Percentiles rank a stretch among this genome's conserved stretches.
Conservation (phyloP, 2,113 vertebrate genomes). For the Silurus asotus region DNA sequence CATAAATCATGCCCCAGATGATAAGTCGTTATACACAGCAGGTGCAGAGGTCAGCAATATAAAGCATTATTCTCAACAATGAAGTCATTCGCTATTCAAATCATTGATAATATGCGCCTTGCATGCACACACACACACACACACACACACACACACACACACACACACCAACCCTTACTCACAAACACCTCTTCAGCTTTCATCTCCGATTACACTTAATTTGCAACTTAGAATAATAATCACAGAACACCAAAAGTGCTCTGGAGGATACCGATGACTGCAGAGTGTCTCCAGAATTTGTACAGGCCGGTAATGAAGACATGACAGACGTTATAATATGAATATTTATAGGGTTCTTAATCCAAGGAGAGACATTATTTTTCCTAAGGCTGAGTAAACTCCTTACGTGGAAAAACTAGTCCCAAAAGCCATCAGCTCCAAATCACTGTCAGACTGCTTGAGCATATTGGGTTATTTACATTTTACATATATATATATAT, state of each 20-base stretch:
- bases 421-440: not conserved
- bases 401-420: constrained; percentile 15
- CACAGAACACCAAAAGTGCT: not conserved
- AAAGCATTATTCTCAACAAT: too few relatives aligned
- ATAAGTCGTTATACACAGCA: not conserved
- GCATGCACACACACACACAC: not conserved
- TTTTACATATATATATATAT: too few relatives aligned
- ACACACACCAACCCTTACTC: not conserved
- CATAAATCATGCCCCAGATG: not conserved
- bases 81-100: not conserved
- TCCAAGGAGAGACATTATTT: not conserved
- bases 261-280: constrained; percentile 41
- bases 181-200: constrained; percentile 10
- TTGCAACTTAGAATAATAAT: constrained; percentile 41
- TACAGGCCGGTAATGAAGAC: constrained; percentile 40
- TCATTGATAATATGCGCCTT: not conserved
- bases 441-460: constrained; percentile 2
- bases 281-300: not conserved
- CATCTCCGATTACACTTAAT: constrained; percentile 1
- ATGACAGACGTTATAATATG: constrained; percentile 15
- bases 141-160: not conserved
- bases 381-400: not conserved
- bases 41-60: not conserved
- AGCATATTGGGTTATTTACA: not conserved
- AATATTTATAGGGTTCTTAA: constrained; percentile 22